A percentile compares a stretch with the other conserved stretches of the same genome.
Evolutionary conservation across 2,888 invertebrate genomes (phyloP).

Genomic region (Pachydiplax longipennis): DNA sequence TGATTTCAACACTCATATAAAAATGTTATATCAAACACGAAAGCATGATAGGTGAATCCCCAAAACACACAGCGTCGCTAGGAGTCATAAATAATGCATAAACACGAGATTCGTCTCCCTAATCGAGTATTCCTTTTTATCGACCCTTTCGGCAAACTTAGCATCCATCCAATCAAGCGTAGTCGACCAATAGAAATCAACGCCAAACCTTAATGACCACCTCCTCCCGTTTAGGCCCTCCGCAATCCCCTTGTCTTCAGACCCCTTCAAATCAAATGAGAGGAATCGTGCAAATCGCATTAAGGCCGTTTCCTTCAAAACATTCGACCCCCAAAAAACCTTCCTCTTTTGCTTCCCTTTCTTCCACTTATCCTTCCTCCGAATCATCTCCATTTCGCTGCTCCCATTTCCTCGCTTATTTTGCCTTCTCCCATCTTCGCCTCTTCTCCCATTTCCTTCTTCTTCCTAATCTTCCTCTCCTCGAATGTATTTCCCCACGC

Average conservation of each 20-base stretch:
- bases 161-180: conserved; percentile 33
- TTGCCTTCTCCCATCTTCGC: background rate
- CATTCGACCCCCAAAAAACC: conserved; percentile 10
- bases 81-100: conserved; percentile 41
- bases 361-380: background rate
- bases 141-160: conserved; percentile 8
- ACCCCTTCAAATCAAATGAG: conserved; percentile 36
- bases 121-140: conserved; percentile 26
- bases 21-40: background rate
- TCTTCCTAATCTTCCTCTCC: background rate
- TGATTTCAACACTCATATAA: background rate
- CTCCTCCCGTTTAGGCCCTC: background rate
- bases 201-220: conserved; percentile 31
- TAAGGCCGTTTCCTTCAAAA: conserved; percentile 41
- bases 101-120: background rate
- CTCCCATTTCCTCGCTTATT: background rate
- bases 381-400: background rate
- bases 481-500: background rate
- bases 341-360: background rate
- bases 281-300: conserved; percentile 43
- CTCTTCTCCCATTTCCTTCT: background rate
- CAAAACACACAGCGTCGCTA: background rate
- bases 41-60: background rate
- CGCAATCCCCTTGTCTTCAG: background rate
- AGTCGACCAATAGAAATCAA: conserved; percentile 41